Conservation (phyloP, 1,140 invertebrate genomes). For the Hycleus phaleratus region DNA sequence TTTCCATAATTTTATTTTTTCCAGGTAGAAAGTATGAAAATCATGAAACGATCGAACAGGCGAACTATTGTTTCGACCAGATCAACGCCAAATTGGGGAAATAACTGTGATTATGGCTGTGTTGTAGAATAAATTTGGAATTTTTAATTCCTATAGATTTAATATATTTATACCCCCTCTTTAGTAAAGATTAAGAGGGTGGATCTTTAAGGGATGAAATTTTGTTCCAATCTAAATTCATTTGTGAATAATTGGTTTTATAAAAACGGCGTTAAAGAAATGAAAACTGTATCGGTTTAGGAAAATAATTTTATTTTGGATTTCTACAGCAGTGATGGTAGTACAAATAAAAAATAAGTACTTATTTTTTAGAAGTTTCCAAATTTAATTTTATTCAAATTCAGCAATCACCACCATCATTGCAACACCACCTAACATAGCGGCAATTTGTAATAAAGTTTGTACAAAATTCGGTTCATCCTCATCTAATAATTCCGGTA, state of each 20-base stretch:
- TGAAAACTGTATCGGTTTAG: too few relatives aligned
- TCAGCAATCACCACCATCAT: slow-evolving; percentile 90
- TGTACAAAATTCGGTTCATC: slow-evolving; percentile 68
- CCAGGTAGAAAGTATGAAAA: slow-evolving; percentile 50
- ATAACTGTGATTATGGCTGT: slow-evolving; percentile 1
- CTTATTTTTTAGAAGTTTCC: not conserved
- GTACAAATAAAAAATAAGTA: slow-evolving; percentile 6
- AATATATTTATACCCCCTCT: too few relatives aligned
- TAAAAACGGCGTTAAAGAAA: too few relatives aligned
- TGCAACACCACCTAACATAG: slow-evolving; percentile 74
- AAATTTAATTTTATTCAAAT: slow-evolving; percentile 58
- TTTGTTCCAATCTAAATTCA: too few relatives aligned
- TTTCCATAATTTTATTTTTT: slow-evolving; percentile 30
- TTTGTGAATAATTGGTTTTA: too few relatives aligned
- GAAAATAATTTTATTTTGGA: slow-evolving; percentile 7
- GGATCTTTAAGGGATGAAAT: too few relatives aligned
- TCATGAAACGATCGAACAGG: slow-evolving; percentile 49
- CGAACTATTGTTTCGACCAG: slow-evolving; percentile 59
- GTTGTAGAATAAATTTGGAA: too few relatives aligned
- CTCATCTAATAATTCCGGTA: slow-evolving; percentile 85
- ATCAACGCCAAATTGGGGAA: slow-evolving; percentile 42
- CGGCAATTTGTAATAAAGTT: slow-evolving; percentile 77
- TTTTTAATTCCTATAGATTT: too few relatives aligned
- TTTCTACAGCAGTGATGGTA: slow-evolving; percentile 1
- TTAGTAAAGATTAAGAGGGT: too few relatives aligned